These are phyloP conservation scores for Chionomys nivalis DNA, from an alignment of 2,113 vertebrate species.

Conservation along the genomic window DNA sequence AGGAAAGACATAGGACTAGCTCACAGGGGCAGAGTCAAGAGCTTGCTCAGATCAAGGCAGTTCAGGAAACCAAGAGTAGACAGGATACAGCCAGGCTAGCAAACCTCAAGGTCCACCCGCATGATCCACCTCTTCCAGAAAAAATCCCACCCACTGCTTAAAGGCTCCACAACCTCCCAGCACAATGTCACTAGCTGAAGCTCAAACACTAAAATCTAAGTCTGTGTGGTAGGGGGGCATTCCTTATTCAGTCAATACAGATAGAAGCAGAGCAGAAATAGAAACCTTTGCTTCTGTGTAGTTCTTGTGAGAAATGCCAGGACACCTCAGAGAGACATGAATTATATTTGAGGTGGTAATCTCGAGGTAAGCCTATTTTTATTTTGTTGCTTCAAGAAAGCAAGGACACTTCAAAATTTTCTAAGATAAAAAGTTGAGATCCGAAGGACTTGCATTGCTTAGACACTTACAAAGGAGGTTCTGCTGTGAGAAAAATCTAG, in stretches of 20 bases:
- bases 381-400: slow-evolving; percentile 19
- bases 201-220: no score
- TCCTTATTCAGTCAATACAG: not conserved
- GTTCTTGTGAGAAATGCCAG: not conserved
- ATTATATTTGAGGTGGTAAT: not conserved
- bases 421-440: not conserved
- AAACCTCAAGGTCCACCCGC: not conserved
- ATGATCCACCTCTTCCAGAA: not conserved
- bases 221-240: no score
- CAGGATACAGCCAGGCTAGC: no score
- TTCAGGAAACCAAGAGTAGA: not conserved
- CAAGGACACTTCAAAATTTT: not conserved
- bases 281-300: not conserved
- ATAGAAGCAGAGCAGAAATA: slow-evolving; percentile 1
- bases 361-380: not conserved
- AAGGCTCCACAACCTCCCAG: not conserved
- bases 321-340: not conserved
- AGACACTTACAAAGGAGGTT: no score
- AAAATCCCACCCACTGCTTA: no score
- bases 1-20: not conserved
- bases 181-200: no score
- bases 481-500: not conserved
- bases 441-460: not conserved
- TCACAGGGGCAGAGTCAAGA: not conserved
- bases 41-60: not conserved